Percentiles rank a stretch among this genome's conserved stretches.
These are phyloP conservation scores for Parascotia fuliginaria DNA, from an alignment of 2,888 invertebrate genomes.

Conservation along the genomic window DNA sequence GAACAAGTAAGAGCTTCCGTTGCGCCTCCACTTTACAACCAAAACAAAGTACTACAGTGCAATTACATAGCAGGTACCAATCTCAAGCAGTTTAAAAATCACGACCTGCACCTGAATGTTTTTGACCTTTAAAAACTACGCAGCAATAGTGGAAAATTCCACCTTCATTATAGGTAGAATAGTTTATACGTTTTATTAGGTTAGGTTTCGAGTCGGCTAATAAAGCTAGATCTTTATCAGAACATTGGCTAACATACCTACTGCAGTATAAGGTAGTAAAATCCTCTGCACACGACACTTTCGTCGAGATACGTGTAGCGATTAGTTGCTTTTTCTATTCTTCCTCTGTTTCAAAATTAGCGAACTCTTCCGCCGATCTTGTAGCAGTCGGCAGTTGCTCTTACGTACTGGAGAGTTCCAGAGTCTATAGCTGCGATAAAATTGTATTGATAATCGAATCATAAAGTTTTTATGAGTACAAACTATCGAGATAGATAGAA, in stretches of 20 bases:
- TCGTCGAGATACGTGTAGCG: not conserved
- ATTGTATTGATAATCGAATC: not conserved
- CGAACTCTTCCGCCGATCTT: not conserved
- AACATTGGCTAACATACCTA: not conserved
- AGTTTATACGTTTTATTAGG: slow-evolving; percentile 6
- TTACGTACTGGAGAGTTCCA: not conserved
- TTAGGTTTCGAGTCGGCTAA: slow-evolving; percentile 1
- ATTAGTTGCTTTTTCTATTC: no score
- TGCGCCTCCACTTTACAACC: not conserved
- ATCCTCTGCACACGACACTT: not conserved
- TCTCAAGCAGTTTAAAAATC: not conserved
- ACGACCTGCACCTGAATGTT: not conserved
- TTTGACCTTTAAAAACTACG: slow-evolving; percentile 6
- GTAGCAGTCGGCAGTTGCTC: not conserved
- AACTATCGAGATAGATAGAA: not conserved
- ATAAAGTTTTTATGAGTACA: not conserved
- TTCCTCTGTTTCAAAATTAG: no score
- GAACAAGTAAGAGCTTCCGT: not conserved
- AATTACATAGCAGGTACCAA: not conserved
- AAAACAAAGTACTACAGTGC: not conserved
- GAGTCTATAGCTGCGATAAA: not conserved
- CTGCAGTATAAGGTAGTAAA: not conserved
- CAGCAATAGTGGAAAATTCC: not conserved
- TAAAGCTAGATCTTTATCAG: slow-evolving; percentile 6
- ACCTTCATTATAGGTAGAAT: not conserved